Conservation (phyloP, 92 coral and sea anemone genomes). For the Paramuricea clavata region DNA sequence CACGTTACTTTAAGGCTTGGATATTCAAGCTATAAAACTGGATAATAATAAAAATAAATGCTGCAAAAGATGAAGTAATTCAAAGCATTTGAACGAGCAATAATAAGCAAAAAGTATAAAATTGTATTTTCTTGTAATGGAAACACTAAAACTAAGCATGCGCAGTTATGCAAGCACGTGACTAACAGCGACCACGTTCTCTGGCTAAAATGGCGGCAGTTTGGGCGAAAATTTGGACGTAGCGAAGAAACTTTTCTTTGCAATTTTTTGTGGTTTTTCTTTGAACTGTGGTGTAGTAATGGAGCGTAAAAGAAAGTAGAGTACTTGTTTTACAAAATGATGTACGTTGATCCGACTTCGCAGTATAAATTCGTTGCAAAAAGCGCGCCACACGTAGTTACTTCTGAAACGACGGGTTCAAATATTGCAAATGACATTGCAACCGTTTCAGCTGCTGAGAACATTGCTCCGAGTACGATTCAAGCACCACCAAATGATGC, state of each 20-base stretch:
- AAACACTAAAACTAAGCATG: not conserved
- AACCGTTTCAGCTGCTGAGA: not conserved
- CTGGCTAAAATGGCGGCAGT: conserved; percentile 30
- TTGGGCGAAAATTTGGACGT: not conserved
- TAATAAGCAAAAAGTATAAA: no score
- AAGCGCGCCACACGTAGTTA: not conserved
- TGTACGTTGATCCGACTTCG: conserved; percentile 49
- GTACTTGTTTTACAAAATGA: conserved; percentile 8
- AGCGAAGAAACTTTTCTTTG: not conserved
- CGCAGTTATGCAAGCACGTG: conserved; percentile 19
- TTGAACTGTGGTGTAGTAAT: not conserved
- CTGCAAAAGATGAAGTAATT: no score
- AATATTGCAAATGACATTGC: not conserved
- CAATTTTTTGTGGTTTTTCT: not conserved
- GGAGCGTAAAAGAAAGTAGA: not conserved
- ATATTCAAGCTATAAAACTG: no score
- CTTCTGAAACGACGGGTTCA: not conserved
- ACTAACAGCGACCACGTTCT: conserved; percentile 26
- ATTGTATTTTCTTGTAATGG: not conserved
- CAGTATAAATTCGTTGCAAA: conserved; percentile 50
- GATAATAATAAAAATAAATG: no score
- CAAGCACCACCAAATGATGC: conserved; percentile 23
- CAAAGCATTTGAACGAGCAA: no score
- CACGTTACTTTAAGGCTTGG: no score
- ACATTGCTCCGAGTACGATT: not conserved